phyloP scores from a whole-genome alignment of 2,113 vertebrate genomes.

The Carollia perspicillata region DNA sequence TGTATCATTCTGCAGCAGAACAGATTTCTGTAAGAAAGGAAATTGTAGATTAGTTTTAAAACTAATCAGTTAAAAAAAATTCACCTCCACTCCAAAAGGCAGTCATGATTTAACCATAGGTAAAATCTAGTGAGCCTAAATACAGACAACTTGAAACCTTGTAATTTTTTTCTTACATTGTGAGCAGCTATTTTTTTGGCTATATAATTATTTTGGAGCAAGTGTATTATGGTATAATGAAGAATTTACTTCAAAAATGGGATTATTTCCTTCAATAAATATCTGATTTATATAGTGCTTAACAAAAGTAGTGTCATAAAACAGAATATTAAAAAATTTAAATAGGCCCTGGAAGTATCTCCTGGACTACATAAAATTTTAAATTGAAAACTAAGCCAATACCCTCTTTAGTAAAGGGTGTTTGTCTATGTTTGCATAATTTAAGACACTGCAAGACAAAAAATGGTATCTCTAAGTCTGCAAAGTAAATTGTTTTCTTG shows the following conservation, averaged over 20 bases:
- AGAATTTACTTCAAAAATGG: not conserved
- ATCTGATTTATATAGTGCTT: conserved; percentile 8
- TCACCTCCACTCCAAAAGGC: not conserved
- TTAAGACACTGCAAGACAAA: conserved; percentile 10
- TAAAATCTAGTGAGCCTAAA: not conserved
- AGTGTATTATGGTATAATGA: not conserved
- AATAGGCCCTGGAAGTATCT: not conserved
- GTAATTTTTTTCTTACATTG: not conserved
- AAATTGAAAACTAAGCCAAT: conserved; percentile 36
- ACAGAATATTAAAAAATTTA: not conserved
- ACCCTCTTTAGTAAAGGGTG: not conserved
- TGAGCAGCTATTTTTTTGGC: not conserved
- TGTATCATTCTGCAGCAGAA: conserved; percentile 45
- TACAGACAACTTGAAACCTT: conserved; percentile 10
- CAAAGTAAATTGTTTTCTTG: not conserved
- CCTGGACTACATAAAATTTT: not conserved
- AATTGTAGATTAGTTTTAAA: conserved; percentile 51
- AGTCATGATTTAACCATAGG: not conserved
- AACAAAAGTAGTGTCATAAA: conserved; percentile 3
- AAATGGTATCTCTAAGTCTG: not conserved
- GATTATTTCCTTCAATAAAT: conserved; percentile 11
- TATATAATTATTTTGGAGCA: not conserved
- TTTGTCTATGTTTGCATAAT: not conserved
- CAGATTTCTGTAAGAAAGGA: not conserved
- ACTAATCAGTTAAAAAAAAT: conserved; percentile 8